Evolutionary conservation across 2,113 vertebrate species (phyloP).

Genomic region (Cromileptes altivelis): DNA sequence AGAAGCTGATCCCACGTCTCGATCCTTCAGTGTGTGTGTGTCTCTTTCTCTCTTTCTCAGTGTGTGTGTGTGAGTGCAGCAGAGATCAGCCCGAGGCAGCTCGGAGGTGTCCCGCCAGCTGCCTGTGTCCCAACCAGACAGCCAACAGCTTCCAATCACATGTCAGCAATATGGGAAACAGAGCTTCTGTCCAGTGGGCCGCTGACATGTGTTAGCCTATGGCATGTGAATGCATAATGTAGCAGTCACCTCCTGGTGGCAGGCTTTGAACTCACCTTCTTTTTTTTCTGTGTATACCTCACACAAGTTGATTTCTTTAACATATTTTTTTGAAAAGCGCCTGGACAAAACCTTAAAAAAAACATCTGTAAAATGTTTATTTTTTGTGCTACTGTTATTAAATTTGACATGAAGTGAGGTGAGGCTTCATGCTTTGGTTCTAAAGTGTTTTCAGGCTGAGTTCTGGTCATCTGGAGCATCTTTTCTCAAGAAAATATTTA

Average conservation of each 20-base stretch:
- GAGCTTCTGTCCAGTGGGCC: conserved; percentile 83
- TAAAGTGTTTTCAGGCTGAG: too few relatives aligned
- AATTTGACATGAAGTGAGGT: too few relatives aligned
- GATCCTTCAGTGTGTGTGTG: conserved; percentile 30
- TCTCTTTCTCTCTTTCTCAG: not conserved
- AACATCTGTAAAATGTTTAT: too few relatives aligned
- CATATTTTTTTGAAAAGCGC: too few relatives aligned
- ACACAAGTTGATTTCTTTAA: conserved; percentile 36
- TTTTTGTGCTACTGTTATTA: too few relatives aligned
- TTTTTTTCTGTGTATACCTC: not conserved
- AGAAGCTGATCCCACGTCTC: conserved; percentile 58
- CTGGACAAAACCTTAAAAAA: too few relatives aligned
- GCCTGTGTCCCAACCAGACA: conserved; percentile 83
- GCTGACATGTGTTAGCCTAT: conserved; percentile 82
- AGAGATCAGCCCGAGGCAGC: conserved; percentile 75
- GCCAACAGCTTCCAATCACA: conserved; percentile 87
- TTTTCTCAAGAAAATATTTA: too few relatives aligned
- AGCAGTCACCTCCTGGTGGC: conserved; percentile 76
- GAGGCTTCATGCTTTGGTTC: too few relatives aligned
- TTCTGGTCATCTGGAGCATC: too few relatives aligned
- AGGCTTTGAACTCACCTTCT: conserved; percentile 54
- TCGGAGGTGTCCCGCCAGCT: conserved; percentile 84
- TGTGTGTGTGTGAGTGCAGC: conserved; percentile 56
- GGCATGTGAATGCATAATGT: conserved; percentile 81
- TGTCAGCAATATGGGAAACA: conserved; percentile 87